Percentiles rank a stretch among this genome's conserved stretches.
Conservation (phyloP, 2,113 vertebrate genomes). For the Platanista minor region DNA sequence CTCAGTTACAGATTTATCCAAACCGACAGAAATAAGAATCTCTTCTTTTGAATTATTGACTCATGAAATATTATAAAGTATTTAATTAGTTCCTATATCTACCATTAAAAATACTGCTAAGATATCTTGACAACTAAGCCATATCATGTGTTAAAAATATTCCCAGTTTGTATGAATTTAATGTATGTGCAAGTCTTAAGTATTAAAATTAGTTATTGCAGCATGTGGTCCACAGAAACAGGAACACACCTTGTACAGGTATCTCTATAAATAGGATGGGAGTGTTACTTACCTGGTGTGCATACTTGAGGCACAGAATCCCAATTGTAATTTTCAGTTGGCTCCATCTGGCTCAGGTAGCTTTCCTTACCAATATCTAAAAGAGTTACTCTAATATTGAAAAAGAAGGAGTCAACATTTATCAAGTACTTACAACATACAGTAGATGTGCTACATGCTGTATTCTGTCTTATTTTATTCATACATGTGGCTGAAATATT, state of each 20-base stretch:
- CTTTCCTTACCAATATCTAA: background rate
- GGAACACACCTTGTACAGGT: background rate
- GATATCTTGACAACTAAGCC: background rate
- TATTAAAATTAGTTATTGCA: background rate
- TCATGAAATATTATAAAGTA: constrained; percentile 62
- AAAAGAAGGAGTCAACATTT: background rate
- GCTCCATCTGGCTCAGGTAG: background rate
- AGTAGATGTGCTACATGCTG: background rate
- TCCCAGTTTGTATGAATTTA: background rate
- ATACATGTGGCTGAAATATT: background rate
- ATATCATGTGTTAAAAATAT: background rate
- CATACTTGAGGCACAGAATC: background rate
- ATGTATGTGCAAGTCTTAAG: background rate
- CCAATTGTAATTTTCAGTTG: background rate
- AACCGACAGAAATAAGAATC: constrained; percentile 37
- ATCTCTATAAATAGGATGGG: background rate
- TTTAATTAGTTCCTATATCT: constrained; percentile 57
- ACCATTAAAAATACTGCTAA: constrained; percentile 50
- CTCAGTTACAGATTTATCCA: background rate
- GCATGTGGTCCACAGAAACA: background rate
- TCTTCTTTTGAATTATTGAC: constrained; percentile 39
- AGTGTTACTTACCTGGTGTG: background rate
- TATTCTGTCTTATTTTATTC: background rate
- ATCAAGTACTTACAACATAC: background rate
- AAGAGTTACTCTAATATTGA: background rate